Base-by-base conservation (phyloP, 2,113 vertebrate species). In the Oryzias curvinotus region DNA sequence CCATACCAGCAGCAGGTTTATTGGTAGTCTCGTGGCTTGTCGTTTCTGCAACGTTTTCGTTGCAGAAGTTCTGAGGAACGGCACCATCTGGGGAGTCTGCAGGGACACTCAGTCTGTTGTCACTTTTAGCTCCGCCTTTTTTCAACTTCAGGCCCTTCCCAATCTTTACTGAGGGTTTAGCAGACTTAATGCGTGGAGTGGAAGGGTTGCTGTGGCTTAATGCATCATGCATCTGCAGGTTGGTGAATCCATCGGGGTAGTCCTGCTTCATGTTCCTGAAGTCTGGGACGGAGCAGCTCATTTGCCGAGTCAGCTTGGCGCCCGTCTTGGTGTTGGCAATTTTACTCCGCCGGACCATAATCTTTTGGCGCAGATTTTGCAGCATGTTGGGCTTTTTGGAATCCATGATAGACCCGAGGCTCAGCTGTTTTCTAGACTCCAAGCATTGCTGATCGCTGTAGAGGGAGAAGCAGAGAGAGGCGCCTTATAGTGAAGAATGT, bases 331-430 rank as follows among this genome's bases (percentile, higher is more conserved):
- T 75, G 1, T 43, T 1, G 65, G 26, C 57, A 0, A 28, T 52
- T 61, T 83, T 86, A 18, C 44, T 57, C 25, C 75, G 17, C 23
- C 63, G 73, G 16, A 83, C 77, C 25, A 90, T 69, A 56, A 91
- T 73, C 77, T 70, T 89, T 5, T 83, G 81, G 5, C 87, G 88
- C 42, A 92, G 75, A 52, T 83, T 72, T 21, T 45, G 76, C 42
- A 90, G 76, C 62, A 89, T 5, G 1, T 84, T 47, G 0, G 82
- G 53, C 73, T 90, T 93, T 72, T 89, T 88, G 44, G 68, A 54
- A 52, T 87, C 84, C 87, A 90, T 86, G 64, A 54, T 62, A 57
- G 49, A n/a, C 19, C 36, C 42, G 21, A 41, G 44, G 23, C 14
- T 58, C n/a, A 47, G 64, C 44, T 42, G 30, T 26, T 52, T 14